phyloP scores from a whole-genome alignment of 2,797 vertebrate species.

The Sphenopsis melanotis region DNA sequence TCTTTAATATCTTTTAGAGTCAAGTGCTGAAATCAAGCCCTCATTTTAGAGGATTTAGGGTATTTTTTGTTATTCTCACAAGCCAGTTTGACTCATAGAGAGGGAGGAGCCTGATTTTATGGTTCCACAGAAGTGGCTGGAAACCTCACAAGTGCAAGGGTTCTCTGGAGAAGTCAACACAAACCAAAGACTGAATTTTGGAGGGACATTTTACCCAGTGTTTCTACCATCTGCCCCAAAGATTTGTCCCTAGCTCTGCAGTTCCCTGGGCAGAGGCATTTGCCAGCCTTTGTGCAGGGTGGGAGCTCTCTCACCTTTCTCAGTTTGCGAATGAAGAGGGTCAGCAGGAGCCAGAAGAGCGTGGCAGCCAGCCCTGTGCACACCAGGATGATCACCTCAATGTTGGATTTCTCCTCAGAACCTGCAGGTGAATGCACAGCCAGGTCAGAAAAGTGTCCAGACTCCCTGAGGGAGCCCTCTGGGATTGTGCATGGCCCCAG shows the following conservation, averaged over 20 bases:
- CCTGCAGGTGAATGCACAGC: constrained; percentile 60
- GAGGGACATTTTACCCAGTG: background rate
- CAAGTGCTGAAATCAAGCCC: background rate
- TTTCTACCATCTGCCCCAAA: background rate
- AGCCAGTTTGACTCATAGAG: background rate
- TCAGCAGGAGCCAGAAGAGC: constrained; percentile 94
- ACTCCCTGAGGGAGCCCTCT: background rate
- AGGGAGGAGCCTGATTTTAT: background rate
- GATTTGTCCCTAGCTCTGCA: background rate
- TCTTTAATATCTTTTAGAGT: background rate
- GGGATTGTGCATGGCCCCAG: background rate
- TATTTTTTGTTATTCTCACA: background rate
- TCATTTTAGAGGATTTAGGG: background rate
- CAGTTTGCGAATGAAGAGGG: constrained; percentile 91
- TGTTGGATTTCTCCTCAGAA: constrained; percentile 85
- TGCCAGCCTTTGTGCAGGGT: background rate
- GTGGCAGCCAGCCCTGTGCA: constrained; percentile 89
- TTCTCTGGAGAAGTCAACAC: background rate
- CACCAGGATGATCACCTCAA: constrained; percentile 92
- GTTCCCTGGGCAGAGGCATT: fast-evolving
- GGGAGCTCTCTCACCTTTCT: constrained; percentile 81
- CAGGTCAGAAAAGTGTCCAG: background rate
- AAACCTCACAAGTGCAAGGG: background rate
- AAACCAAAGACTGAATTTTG: background rate
- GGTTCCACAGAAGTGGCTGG: background rate